A percentile compares a stretch with the other conserved stretches of the same genome.
These are phyloP conservation scores for Pseudopipra pipra DNA, from an alignment of 2,113 vertebrate genomes.

Conservation along the genomic window DNA sequence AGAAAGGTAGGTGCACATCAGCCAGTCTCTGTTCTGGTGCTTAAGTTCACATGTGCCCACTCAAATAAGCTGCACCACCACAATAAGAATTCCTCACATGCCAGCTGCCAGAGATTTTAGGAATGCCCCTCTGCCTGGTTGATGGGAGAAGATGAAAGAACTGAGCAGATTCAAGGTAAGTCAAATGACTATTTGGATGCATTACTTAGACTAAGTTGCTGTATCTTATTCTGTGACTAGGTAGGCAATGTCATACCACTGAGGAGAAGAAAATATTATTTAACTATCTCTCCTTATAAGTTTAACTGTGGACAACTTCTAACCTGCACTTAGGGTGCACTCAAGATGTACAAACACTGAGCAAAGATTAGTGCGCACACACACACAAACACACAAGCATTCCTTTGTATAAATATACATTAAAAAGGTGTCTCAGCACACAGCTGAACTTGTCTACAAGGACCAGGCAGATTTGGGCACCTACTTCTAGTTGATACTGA, in stretches of 20 bases:
- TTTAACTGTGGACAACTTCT: neutral
- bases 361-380: rapidly evolving
- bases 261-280: neutral
- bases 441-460: neutral
- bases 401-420: neutral
- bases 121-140: neutral
- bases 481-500: neutral
- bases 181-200: no score
- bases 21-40: rapidly evolving
- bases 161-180: neutral
- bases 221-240: neutral
- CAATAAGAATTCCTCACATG: neutral
- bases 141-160: neutral
- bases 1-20: no score
- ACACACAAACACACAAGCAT: rapidly evolving
- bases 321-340: neutral
- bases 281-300: neutral
- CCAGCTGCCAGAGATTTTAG: neutral
- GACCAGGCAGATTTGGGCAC: neutral
- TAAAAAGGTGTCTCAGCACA: rapidly evolving
- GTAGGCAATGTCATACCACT: neutral
- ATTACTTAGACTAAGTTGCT: neutral
- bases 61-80: neutral
- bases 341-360: neutral
- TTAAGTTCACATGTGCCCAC: neutral